Evolutionary conservation across 2,113 vertebrate species (phyloP).

Genomic region (Entelurus aequoreus): DNA sequence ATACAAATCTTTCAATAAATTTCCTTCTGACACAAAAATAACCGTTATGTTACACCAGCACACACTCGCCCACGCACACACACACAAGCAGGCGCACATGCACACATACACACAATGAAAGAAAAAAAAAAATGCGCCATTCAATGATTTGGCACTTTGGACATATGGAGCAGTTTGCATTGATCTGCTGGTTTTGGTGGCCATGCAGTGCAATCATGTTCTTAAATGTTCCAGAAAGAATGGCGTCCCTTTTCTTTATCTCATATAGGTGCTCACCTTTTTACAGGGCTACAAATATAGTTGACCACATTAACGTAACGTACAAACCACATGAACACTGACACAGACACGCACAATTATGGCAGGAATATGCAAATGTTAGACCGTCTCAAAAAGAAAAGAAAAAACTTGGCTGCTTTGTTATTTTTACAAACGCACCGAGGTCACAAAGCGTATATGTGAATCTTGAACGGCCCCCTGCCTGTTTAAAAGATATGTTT

Average conservation of each 20-base stretch:
- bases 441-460: constrained; percentile 17
- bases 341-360: constrained; percentile 46
- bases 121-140: constrained; percentile 46
- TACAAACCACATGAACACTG: constrained; percentile 54
- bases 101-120: constrained; percentile 10
- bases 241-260: constrained; percentile 50
- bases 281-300: constrained; percentile 53
- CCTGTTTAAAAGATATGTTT: constrained; percentile 15
- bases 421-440: constrained; percentile 38
- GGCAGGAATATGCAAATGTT: constrained; percentile 63
- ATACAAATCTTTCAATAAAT: constrained; percentile 70
- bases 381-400: constrained; percentile 36
- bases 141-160: constrained; percentile 74
- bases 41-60: constrained; percentile 58
- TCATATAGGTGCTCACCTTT: constrained; percentile 20
- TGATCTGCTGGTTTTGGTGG: constrained; percentile 73
- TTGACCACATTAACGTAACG: constrained; percentile 51
- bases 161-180: constrained; percentile 70
- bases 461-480: background rate
- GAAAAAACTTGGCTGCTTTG: constrained; percentile 32
- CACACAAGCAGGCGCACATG: constrained; percentile 17
- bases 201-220: constrained; percentile 65
- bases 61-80: constrained; percentile 28
- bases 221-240: constrained; percentile 49
- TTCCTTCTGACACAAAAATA: constrained; percentile 68